Base-by-base conservation (phyloP, 2,113 vertebrate genomes). In the Phodopus roborovskii region DNA sequence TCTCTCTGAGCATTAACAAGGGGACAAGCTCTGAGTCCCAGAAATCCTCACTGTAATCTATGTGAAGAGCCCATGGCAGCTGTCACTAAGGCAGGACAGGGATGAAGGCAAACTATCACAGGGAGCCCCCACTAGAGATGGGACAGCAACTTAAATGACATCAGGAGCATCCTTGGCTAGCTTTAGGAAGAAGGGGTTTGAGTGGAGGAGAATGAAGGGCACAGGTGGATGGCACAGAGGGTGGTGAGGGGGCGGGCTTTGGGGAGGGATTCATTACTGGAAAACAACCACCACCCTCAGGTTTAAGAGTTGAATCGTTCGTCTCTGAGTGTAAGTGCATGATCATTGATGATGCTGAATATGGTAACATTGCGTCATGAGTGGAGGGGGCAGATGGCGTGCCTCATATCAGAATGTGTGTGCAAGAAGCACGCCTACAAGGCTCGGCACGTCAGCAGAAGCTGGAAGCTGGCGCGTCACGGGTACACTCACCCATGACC, bases 121-220 rank as follows among this genome's bases (percentile, higher is more conserved):
- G 28, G 45, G 26, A 28, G 11, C 20, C 7, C 19, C 15, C 26
- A 26, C 36, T 11, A 56, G 71, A 36, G 33, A 26, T 26, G 28
- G 17, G 6, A 7, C 20, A 2, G 5, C 11, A 1, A 4, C 26
- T 66, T 50, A 70, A 36, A 33, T 19, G 4, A 16, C 0, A 22
- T 19, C 53, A 6, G 36, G 66, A 20, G 22, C 13, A 1, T 26
- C 22, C 0, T 0, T n/a, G 28, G 73, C n/a, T 1, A 7, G 12
- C 2, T 50, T 33, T 15, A 42, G 26, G 53, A 60, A 64, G 36
- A 36, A 16, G 50, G n/a, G 28, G 5, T 53, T 12, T 64, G 20
- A 53, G 19, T 13, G 4, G 56, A 75, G 58, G 64, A 58, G 36
- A 60, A 50, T 4, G 5, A 66, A 58, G 1, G 17, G 58, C 33